These are phyloP conservation scores for Cygnus olor DNA, from an alignment of 2,797 vertebrate genomes.

Conservation along the genomic window DNA sequence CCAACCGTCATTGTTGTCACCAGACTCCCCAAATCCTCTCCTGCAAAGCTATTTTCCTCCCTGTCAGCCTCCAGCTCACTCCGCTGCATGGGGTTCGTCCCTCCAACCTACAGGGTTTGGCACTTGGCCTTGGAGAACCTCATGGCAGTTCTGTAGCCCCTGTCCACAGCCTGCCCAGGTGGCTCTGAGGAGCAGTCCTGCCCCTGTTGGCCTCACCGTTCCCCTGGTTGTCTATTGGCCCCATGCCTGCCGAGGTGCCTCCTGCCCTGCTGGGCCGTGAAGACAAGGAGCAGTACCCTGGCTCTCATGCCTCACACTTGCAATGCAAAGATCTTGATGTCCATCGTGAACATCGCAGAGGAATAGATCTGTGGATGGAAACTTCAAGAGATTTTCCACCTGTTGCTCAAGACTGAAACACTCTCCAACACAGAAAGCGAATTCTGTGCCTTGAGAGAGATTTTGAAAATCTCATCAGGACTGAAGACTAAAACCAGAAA, in stretches of 20 bases:
- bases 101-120: neutral
- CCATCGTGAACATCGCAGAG: fast-evolving
- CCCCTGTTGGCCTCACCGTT: neutral
- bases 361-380: neutral
- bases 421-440: neutral
- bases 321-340: neutral
- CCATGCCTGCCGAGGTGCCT: neutral
- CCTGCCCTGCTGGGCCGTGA: fast-evolving
- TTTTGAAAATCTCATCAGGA: neutral
- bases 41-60: neutral
- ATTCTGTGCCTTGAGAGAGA: neutral
- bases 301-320: fast-evolving
- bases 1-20: neutral
- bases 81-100: neutral
- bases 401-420: neutral
- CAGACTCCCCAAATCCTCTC: neutral
- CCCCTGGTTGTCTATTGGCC: fast-evolving
- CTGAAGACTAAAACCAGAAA: neutral
- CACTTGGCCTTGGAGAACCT: neutral
- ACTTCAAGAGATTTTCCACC: neutral
- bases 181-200: neutral
- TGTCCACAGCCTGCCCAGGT: neutral
- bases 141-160: neutral
- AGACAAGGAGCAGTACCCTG: neutral
- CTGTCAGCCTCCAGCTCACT: fast-evolving